Evolutionary conservation across 2,888 invertebrate genomes (phyloP).

Genomic region (Pterostichus madidus): DNA sequence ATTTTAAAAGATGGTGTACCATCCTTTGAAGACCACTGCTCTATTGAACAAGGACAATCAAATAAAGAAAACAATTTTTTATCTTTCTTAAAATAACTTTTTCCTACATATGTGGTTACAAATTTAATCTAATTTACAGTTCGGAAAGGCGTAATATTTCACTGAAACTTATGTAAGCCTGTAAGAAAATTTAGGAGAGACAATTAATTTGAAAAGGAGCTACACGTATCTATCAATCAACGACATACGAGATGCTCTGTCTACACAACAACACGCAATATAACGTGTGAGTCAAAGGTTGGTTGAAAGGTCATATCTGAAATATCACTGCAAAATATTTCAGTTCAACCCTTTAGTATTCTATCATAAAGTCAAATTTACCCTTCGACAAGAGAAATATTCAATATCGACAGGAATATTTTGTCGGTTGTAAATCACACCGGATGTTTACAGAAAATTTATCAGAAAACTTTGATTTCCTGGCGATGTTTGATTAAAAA

Average conservation of each 20-base stretch:
- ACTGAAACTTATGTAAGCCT: slow-evolving; percentile 6
- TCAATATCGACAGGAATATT: slow-evolving; percentile 1
- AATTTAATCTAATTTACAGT: slow-evolving; percentile 32
- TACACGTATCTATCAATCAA: slow-evolving; percentile 50
- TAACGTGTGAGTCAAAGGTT: slow-evolving; percentile 49
- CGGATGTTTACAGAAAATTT: too few relatives aligned
- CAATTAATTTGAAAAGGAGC: slow-evolving; percentile 45
- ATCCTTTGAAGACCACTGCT: too few relatives aligned
- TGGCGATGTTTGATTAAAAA: too few relatives aligned
- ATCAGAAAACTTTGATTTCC: too few relatives aligned
- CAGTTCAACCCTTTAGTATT: slow-evolving; percentile 31
- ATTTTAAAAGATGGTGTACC: too few relatives aligned
- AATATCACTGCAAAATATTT: slow-evolving; percentile 49
- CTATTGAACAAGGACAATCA: too few relatives aligned
- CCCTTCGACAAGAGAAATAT: slow-evolving; percentile 2
- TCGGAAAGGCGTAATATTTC: slow-evolving; percentile 11
- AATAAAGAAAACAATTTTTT: background rate
- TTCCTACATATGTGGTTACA: background rate
- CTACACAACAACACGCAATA: slow-evolving; percentile 50
- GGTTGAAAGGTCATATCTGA: slow-evolving; percentile 46
- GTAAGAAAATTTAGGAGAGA: slow-evolving; percentile 34
- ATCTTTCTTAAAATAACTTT: background rate
- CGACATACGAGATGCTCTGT: slow-evolving; percentile 47
- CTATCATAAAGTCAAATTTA: slow-evolving; percentile 33
- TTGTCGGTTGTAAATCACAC: too few relatives aligned